These are phyloP conservation scores for Nycteola revayana DNA, from an alignment of 2,888 invertebrate genomes.

Conservation along the genomic window DNA sequence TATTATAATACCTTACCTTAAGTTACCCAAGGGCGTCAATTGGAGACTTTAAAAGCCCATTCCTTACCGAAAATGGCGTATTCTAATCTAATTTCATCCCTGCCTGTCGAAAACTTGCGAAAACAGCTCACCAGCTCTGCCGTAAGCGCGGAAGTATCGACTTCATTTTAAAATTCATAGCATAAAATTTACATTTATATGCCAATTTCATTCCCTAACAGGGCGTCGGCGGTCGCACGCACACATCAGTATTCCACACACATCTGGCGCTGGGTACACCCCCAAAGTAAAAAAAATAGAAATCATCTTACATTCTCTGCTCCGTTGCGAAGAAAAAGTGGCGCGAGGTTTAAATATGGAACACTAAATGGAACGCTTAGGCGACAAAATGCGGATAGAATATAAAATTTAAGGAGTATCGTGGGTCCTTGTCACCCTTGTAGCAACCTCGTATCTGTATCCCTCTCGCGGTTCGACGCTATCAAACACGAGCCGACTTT, in stretches of 20 bases:
- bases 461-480: conserved; percentile 55
- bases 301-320: conserved; percentile 69
- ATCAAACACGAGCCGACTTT: conserved; percentile 70
- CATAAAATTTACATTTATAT: conserved; percentile 83
- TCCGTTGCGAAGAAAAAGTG: conserved; percentile 67
- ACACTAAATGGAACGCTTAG: conserved; percentile 83
- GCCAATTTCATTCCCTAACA: conserved; percentile 81
- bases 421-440: conserved; percentile 55
- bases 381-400: conserved; percentile 82
- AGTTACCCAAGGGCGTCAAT: conserved; percentile 12
- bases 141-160: conserved; percentile 75
- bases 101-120: conserved; percentile 60
- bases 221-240: conserved; percentile 74
- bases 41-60: conserved; percentile 60
- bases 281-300: conserved; percentile 64
- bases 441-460: conserved; percentile 37
- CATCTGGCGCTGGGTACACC: conserved; percentile 59
- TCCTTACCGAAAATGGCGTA: conserved; percentile 62
- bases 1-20: conserved; percentile 12
- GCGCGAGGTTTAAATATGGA: conserved; percentile 79
- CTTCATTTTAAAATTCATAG: conserved; percentile 82
- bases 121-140: conserved; percentile 56
- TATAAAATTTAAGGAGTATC: conserved; percentile 76
- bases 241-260: conserved; percentile 79
- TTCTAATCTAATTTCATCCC: conserved; percentile 78